Evolutionary conservation across 2,797 vertebrate genomes (phyloP).

Genomic region (Scarus forsteni): DNA sequence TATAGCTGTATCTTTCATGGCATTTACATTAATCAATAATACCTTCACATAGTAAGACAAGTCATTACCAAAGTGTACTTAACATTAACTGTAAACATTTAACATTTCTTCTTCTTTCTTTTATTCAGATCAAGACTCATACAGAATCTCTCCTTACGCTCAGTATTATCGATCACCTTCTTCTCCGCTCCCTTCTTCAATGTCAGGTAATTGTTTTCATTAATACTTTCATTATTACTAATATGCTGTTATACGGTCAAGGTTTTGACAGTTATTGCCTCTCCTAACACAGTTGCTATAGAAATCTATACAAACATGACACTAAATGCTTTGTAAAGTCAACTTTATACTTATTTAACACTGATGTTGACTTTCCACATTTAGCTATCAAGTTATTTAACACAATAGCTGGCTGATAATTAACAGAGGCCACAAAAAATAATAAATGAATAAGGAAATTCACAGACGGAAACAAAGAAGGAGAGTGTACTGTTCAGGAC

Average conservation of each 20-base stretch:
- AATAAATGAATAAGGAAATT: slow-evolving; percentile 37
- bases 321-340: background rate
- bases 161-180: slow-evolving; percentile 30
- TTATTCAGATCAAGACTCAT: slow-evolving; percentile 56
- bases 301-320: background rate
- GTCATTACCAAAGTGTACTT: too few relatives aligned
- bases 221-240: background rate
- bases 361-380: background rate
- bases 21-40: too few relatives aligned
- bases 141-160: slow-evolving; percentile 34
- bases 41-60: too few relatives aligned
- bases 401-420: slow-evolving; percentile 31
- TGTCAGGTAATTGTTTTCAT: slow-evolving; percentile 63
- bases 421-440: background rate
- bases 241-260: background rate
- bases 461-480: background rate
- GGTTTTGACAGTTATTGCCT: background rate
- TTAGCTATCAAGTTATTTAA: background rate
- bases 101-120: background rate
- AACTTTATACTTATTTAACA: background rate
- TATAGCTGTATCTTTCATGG: too few relatives aligned
- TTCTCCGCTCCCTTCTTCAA: slow-evolving; percentile 28
- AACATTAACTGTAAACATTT: background rate
- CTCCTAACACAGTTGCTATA: background rate
- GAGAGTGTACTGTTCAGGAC: background rate